Base-by-base conservation (phyloP, 2,113 vertebrate species). In the Oxyura jamaicensis region DNA sequence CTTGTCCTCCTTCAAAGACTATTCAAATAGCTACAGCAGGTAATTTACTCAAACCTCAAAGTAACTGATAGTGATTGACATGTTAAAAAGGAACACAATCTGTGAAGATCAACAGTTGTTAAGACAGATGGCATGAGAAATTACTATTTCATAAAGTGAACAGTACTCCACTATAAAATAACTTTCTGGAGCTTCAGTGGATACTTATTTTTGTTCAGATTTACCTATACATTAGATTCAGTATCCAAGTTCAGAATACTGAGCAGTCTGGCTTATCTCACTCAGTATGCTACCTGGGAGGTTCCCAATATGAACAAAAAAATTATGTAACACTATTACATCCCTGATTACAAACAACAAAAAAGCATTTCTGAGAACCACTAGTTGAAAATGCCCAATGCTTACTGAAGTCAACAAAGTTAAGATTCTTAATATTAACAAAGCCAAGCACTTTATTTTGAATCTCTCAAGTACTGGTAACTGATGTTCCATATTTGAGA, bases 41-140 rank as follows among this genome's bases (percentile, higher is more conserved):
- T 91, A 90, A 85, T 58, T 76, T 41, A 85, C 44, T 67, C 52
- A 94, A 79, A 79, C 62, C 35, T 60, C 79, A 35, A 35, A 96
- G 75, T 31, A 94, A 83, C 7, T 48, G 74, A 56, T 63, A 65
- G 42, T 68, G 87, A 96, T 68, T 91, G 92, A 83, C 74, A 62
- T 8, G 33, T 83, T 94, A 76, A 82, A 82, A 94, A 79, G 74
- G 78, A 94, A 95, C 48, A 69, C 88, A 94, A 62, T 83, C 92
- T 94, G 85, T 91, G 82, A 68, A 60, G 29, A 73, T 56, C 41
- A 60, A 31, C 82, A 95, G 48, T 66, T 92, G 39, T 50, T 52
- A 96, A 92, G 79, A 91, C 88, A 94, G 91, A 96, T 90, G 83
- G 92, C 41, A 90, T 16, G 72, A 92, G 42, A 94, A 90, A 90